These are phyloP conservation scores for Calypte anna DNA, from an alignment of 2,113 vertebrate species.

Conservation along the genomic window DNA sequence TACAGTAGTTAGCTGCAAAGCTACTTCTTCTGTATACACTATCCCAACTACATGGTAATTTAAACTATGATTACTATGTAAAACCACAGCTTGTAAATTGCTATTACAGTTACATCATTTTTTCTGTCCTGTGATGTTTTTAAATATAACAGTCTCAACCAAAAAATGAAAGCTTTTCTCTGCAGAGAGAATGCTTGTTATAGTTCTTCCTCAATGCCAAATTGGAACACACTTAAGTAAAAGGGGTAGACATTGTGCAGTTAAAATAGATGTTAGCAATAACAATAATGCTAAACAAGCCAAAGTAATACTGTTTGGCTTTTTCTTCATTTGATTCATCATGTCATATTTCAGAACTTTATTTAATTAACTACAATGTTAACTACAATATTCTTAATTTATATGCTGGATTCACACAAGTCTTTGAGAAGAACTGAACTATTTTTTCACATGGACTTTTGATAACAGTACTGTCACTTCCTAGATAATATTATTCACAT, in stretches of 20 bases:
- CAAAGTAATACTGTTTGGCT: background rate
- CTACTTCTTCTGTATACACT: background rate
- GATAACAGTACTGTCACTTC: background rate
- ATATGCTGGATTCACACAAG: background rate
- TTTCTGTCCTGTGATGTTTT: slow-evolving; percentile 1
- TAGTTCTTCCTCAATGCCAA: background rate
- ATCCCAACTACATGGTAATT: background rate
- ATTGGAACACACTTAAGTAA: background rate
- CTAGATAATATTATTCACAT: background rate
- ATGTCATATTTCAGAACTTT: background rate
- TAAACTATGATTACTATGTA: background rate
- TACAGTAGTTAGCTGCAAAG: background rate
- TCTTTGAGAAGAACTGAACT: background rate
- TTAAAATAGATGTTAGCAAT: background rate
- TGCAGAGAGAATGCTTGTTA: background rate
- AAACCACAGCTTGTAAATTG: background rate
- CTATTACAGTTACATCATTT: background rate
- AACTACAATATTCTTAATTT: background rate
- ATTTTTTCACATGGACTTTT: background rate
- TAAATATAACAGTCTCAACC: background rate
- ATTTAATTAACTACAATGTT: background rate
- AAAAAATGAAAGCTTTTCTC: background rate
- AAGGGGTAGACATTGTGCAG: background rate
- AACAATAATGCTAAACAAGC: background rate
- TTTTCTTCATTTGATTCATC: background rate